Conservation (phyloP, 53 echinoderm and acorn worm species). For the Echinarachnius parma region DNA sequence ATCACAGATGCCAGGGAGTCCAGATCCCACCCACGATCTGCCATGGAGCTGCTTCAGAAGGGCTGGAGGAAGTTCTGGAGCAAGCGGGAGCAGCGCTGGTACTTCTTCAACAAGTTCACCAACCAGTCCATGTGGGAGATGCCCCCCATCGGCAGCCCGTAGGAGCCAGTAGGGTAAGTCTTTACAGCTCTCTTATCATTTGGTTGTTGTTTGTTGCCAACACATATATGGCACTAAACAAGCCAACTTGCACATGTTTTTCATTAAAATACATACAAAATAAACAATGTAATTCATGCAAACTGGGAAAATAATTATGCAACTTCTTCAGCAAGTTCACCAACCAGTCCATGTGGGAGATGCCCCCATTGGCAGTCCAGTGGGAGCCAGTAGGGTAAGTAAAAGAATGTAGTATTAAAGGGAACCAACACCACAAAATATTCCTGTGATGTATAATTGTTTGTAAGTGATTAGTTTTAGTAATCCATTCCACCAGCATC, state of each 20-base stretch:
- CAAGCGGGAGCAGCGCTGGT: conserved; percentile 82
- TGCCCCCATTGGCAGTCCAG: conserved; percentile 82
- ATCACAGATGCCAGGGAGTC: conserved; percentile 79
- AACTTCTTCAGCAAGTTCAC: conserved; percentile 95
- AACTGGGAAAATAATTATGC: no score
- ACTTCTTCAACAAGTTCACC: conserved; percentile 94
- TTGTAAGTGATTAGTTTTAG: neutral
- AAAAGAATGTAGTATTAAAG: no score
- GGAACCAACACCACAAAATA: no score
- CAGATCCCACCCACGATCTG: conserved; percentile 89
- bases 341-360: conserved; percentile 92
- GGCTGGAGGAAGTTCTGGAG: conserved; percentile 98
- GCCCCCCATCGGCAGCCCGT: conserved; percentile 75
- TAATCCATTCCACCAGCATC: no score
- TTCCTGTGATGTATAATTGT: no score
- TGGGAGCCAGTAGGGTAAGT: conserved; percentile 74
- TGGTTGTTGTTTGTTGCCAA: no score
- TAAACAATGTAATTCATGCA: no score
- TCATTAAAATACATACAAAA: no score
- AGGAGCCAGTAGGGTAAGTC: conserved; percentile 73
- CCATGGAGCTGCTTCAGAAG: conserved; percentile 82
- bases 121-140: conserved; percentile 94
- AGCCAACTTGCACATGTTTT: no score
- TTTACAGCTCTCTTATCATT: no score
- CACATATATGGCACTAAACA: no score